Evolutionary conservation across 2,113 vertebrate species (phyloP).

Genomic region (Leucopsar rothschildi): DNA sequence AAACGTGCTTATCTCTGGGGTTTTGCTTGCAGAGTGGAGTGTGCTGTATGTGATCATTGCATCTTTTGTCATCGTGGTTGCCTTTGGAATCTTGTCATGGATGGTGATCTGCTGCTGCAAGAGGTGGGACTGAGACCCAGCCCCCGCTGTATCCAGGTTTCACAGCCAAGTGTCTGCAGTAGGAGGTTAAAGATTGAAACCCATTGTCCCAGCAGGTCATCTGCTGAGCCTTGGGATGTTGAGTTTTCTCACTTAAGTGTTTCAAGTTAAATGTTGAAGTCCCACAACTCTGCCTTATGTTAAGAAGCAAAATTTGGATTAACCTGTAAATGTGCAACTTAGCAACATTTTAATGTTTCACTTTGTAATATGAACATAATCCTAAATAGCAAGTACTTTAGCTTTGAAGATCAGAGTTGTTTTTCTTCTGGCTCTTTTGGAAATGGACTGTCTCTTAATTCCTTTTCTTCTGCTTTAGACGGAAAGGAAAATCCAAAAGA

Average conservation of each 20-base stretch:
- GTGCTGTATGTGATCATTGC: slow-evolving; percentile 95
- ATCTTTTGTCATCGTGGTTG: slow-evolving; percentile 90
- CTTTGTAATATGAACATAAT: neutral
- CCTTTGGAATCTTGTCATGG: slow-evolving; percentile 87
- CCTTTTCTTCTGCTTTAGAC: slow-evolving; percentile 69
- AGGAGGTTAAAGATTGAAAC: neutral
- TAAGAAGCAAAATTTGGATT: neutral
- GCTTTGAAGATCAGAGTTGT: neutral
- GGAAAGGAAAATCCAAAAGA: slow-evolving; percentile 87
- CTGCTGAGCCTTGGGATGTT: neutral
- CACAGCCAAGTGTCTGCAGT: neutral
- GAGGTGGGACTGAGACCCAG: slow-evolving; percentile 72
- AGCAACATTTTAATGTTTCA: neutral
- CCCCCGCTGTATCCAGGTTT: neutral
- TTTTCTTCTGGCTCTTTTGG: neutral
- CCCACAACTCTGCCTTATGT: neutral
- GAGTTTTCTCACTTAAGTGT: neutral
- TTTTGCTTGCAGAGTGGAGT: slow-evolving; percentile 89
- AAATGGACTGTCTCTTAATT: neutral
- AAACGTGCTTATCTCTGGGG: neutral
- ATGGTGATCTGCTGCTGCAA: slow-evolving; percentile 90
- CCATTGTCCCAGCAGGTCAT: neutral
- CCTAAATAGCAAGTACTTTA: neutral
- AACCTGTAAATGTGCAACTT: neutral
- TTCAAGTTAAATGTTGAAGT: neutral